Percentiles rank a stretch among this genome's conserved stretches.
phyloP scores from a whole-genome alignment of 2,797 vertebrate genomes.

The Tokudaia muenninki region DNA sequence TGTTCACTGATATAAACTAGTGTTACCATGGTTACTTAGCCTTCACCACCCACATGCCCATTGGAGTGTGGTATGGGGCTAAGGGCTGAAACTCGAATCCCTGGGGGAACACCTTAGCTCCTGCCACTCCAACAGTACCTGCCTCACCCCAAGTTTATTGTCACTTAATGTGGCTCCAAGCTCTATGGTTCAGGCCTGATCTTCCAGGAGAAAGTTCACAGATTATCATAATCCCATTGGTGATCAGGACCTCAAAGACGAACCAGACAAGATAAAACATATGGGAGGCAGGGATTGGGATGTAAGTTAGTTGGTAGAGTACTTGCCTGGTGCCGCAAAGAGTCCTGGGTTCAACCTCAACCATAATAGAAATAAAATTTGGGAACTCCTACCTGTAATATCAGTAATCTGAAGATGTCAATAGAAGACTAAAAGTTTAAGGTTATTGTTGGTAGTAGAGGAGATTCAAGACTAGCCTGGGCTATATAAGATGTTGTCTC shows the following conservation, averaged over 20 bases:
- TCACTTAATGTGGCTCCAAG: background rate
- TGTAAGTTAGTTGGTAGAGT: background rate
- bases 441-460: background rate
- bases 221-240: background rate
- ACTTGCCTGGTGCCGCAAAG: too few relatives aligned
- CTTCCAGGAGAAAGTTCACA: background rate
- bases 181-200: background rate
- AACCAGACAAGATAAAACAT: background rate
- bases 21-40: constrained; percentile 6
- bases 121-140: background rate
- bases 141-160: background rate
- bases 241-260: background rate
- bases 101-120: background rate
- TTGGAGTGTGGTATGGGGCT: background rate
- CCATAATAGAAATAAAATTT: background rate
- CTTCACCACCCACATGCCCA: background rate
- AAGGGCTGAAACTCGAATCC: background rate
- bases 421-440: background rate
- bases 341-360: background rate
- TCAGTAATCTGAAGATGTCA: background rate
- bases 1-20: background rate
- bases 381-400: too few relatives aligned
- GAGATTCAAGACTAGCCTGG: background rate
- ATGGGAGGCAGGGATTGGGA: background rate
- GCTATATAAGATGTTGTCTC: background rate